phyloP scores from a whole-genome alignment of 2,113 vertebrate species.

The Syngnathus typhle region DNA sequence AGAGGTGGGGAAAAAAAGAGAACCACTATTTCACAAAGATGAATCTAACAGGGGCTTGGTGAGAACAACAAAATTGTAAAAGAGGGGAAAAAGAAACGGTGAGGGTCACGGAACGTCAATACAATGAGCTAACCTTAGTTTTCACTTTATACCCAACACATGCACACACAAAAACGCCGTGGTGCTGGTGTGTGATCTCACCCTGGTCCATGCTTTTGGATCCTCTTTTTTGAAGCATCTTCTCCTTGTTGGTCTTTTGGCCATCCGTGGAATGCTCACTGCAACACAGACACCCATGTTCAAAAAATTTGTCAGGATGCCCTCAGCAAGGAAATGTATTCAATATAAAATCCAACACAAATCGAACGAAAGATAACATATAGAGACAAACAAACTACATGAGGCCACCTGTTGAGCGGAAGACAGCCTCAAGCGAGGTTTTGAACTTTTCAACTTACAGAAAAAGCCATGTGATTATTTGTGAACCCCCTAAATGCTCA shows the following conservation, averaged over 20 bases:
- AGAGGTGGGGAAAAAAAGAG: conserved; percentile 4
- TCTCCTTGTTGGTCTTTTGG: conserved; percentile 23
- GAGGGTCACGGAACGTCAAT: conserved; percentile 46
- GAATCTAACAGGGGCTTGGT: background rate
- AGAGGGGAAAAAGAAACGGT: conserved; percentile 9
- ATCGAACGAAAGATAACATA: too few relatives aligned
- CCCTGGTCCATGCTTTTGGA: conserved; percentile 95
- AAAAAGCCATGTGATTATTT: too few relatives aligned
- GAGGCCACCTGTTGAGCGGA: too few relatives aligned
- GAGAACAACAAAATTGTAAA: conserved; percentile 6
- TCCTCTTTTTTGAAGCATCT: conserved; percentile 71
- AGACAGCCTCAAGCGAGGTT: too few relatives aligned
- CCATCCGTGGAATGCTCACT: conserved; percentile 20
- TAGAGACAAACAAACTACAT: too few relatives aligned
- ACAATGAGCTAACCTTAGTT: conserved; percentile 45
- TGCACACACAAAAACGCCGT: conserved; percentile 28
- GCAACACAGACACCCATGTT: background rate
- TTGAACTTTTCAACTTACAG: too few relatives aligned
- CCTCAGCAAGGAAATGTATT: too few relatives aligned
- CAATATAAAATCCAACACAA: too few relatives aligned
- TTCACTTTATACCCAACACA: conserved; percentile 3
- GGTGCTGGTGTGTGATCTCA: conserved; percentile 57
- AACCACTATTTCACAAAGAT: background rate
- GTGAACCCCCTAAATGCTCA: too few relatives aligned
- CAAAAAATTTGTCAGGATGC: conserved; percentile 34